Conservation (phyloP, 2,888 invertebrate genomes). For the Hybos culiciformis region DNA sequence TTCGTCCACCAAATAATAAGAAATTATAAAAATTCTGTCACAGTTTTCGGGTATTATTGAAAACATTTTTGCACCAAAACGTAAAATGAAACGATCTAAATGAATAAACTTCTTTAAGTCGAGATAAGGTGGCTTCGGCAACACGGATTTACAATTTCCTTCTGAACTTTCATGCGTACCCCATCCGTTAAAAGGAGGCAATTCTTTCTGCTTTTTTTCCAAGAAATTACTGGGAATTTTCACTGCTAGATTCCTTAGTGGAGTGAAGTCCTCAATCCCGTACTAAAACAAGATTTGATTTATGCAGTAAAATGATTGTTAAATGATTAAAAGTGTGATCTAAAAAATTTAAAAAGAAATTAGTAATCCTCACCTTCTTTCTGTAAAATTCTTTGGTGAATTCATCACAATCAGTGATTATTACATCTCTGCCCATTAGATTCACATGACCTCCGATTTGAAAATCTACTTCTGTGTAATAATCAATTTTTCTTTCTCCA, state of each 20-base stretch:
- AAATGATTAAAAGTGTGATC: too few relatives aligned
- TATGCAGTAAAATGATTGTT: neutral
- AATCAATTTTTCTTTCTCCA: constrained; percentile 32
- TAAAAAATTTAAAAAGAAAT: neutral
- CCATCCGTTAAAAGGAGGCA: constrained; percentile 85
- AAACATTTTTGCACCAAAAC: constrained; percentile 66
- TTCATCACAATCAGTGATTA: constrained; percentile 70
- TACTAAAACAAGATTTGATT: constrained; percentile 19
- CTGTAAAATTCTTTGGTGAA: constrained; percentile 77
- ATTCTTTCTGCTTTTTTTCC: constrained; percentile 19
- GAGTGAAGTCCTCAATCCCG: constrained; percentile 30
- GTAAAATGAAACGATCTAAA: constrained; percentile 61
- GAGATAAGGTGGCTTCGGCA: constrained; percentile 60
- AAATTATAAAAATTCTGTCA: constrained; percentile 62
- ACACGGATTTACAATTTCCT: constrained; percentile 67
- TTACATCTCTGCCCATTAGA: constrained; percentile 65
- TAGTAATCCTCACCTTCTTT: constrained; percentile 35
- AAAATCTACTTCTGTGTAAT: constrained; percentile 45
- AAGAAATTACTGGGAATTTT: neutral
- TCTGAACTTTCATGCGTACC: constrained; percentile 83
- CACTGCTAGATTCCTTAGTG: constrained; percentile 19
- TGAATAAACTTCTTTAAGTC: constrained; percentile 70
- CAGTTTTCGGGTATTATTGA: constrained; percentile 52
- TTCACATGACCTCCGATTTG: constrained; percentile 69
- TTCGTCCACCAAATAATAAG: constrained; percentile 69